Conservation (phyloP, 2,888 invertebrate genomes). For the Lepidocyrtinus sp. region DNA sequence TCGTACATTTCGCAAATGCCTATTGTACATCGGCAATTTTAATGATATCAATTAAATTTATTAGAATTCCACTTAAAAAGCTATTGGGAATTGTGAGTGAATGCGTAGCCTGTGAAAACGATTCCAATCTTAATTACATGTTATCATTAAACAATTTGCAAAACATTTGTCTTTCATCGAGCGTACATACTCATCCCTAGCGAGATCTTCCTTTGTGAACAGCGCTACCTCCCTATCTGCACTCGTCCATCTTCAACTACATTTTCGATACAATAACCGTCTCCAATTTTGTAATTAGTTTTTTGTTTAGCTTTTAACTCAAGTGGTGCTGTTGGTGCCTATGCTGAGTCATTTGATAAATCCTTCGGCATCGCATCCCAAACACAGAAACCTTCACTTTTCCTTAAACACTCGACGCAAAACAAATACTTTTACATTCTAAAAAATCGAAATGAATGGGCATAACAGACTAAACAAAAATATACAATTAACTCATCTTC, state of each 20-base stretch:
- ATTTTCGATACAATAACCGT: constrained; percentile 3
- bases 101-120: background rate
- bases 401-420: background rate
- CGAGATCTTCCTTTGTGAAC: too few species aligned
- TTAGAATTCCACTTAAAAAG: background rate
- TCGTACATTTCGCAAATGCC: too few species aligned
- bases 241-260: too few species aligned
- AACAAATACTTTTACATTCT: constrained; percentile 4
- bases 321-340: background rate
- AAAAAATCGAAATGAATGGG: background rate
- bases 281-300: constrained; percentile 7
- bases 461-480: background rate
- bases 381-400: background rate
- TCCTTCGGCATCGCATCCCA: background rate
- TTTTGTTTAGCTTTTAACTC: background rate
- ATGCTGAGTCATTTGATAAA: constrained; percentile 5
- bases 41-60: background rate
- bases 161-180: too few species aligned
- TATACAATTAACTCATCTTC: constrained; percentile 13
- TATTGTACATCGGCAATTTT: background rate
- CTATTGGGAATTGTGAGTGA: too few species aligned
- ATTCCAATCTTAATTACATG: constrained; percentile 7
- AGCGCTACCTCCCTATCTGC: too few species aligned
- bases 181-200: too few species aligned
- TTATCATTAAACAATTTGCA: constrained; percentile 13